Percentiles rank a stretch among this genome's conserved stretches.
Evolutionary conservation across 2,113 vertebrate genomes (phyloP).

Genomic region (Danionella cerebrum): DNA sequence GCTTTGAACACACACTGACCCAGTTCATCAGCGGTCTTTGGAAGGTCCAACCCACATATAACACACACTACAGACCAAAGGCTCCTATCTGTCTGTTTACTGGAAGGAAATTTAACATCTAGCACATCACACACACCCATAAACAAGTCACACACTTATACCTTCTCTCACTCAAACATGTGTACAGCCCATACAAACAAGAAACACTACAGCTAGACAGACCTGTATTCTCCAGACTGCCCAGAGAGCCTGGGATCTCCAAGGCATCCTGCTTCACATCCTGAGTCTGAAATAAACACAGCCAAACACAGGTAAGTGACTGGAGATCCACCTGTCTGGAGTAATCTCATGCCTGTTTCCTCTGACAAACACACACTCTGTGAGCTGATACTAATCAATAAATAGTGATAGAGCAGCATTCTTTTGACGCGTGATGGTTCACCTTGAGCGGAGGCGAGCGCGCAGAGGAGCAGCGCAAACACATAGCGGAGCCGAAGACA

Average conservation of each 20-base stretch:
- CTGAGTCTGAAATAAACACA: conserved; percentile 57
- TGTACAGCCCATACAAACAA: background rate
- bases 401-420: background rate
- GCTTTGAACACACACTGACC: too few species aligned
- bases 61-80: too few species aligned
- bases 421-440: conserved; percentile 31
- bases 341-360: background rate
- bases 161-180: background rate
- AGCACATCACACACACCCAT: conserved; percentile 87
- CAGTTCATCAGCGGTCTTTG: too few species aligned
- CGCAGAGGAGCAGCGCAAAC: conserved; percentile 57
- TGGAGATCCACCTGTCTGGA: background rate
- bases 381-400: background rate
- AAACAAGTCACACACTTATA: background rate
- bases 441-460: conserved; percentile 61
- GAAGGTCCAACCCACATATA: too few species aligned
- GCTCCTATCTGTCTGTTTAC: too few species aligned
- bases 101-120: conserved; percentile 74
- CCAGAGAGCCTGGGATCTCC: conserved; percentile 81
- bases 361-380: background rate
- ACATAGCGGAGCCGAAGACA: conserved; percentile 39
- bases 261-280: conserved; percentile 75
- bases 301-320: background rate
- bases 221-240: conserved; percentile 84
- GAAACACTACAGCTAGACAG: conserved; percentile 45